Evolutionary conservation across 2,888 invertebrate species (phyloP).

Genomic region (Tenthredo notha): DNA sequence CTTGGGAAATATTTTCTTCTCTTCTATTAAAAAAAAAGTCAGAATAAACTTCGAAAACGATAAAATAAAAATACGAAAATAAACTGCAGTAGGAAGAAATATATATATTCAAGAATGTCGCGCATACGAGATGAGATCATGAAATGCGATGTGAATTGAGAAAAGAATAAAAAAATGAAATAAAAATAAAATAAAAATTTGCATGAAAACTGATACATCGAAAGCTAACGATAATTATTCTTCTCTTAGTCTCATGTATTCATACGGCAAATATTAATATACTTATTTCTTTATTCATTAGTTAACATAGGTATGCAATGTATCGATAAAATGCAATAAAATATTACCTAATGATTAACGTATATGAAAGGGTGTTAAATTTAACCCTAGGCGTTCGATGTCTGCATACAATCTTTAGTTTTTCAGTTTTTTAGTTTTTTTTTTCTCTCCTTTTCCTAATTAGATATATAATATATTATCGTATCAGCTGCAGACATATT

Average conservation of each 20-base stretch:
- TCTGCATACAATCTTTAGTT: too few species aligned
- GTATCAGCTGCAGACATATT: too few species aligned
- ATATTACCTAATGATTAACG: neutral
- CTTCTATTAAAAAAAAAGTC: too few species aligned
- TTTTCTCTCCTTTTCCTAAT: too few species aligned
- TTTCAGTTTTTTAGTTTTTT: too few species aligned
- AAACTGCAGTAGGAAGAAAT: neutral
- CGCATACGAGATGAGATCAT: neutral
- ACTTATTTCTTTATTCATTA: neutral
- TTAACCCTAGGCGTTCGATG: neutral
- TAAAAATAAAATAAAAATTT: neutral
- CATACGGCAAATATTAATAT: neutral
- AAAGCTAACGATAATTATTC: neutral
- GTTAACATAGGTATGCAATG: neutral
- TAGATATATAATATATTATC: too few species aligned
- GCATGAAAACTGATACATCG: neutral
- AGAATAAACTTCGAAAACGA: too few species aligned
- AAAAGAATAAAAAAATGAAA: too few species aligned
- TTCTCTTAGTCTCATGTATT: neutral
- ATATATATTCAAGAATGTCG: neutral
- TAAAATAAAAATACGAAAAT: neutral
- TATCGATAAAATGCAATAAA: conserved; percentile 3
- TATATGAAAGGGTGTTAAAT: neutral
- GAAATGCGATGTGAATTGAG: neutral
- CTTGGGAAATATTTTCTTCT: too few species aligned